Base-by-base conservation (phyloP, 1,140 invertebrate genomes). In the Micrasema minimum region DNA sequence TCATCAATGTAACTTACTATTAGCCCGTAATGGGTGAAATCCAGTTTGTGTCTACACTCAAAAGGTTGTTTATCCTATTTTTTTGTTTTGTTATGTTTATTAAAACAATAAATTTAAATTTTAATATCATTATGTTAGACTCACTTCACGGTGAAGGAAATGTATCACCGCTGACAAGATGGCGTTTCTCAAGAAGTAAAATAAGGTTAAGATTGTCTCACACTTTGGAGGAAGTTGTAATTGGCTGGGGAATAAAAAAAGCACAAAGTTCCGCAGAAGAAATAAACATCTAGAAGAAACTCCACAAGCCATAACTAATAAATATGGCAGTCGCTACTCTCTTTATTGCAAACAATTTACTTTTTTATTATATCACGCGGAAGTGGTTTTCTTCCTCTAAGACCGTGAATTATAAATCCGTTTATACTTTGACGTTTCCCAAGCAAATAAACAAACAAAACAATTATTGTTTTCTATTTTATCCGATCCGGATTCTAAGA, bases 81-180 rank as follows among this genome's bases (percentile, higher is more conserved):
- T 31, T 31, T 59, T 59, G 55, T 41, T 59, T 59, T 16, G 35
- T 59, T 41, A 59, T 64, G 16, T 64, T 64, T 64, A 64, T 64
- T 64, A 64, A 64, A 46, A 46, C 26, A 46, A 64, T 64, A 46
- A 64, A 64, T 64, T 41, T 64, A 46, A 64, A 45, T 64, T 64
- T 64, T 45, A 64, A 64, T 64, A 45, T 26, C 22, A 46, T 46
- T 45, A 46, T 31, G 37, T 38, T 10, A n/a, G 9, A 12, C 37
- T 18, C 55, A 20, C 18, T 16, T 31, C 16, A 18, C 12, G 37
- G 37, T 5, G 53, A 20, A 35, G 16, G 20, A 22, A 59, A 41
- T 59, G 55, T 59, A 59, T 41, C 37, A 59, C 16, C 9, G 35
- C 4, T 59, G 55, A 59, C 55, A n/a, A n/a, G n/a, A n/a, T n/a